phyloP scores from a whole-genome alignment of 2,113 vertebrate genomes.

The Phodopus roborovskii region DNA sequence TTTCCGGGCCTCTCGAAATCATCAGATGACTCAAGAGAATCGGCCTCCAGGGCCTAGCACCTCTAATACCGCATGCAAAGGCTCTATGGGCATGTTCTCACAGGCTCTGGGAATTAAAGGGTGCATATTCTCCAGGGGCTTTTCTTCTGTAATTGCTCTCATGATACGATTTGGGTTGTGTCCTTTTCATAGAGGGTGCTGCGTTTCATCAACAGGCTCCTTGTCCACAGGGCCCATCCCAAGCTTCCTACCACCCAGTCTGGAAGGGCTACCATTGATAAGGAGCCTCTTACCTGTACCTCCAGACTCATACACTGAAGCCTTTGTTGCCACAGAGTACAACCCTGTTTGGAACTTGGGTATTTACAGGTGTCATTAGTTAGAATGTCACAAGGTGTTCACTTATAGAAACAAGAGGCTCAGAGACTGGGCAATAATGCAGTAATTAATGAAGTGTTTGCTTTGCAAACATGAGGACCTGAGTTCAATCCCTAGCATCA shows the following conservation, averaged over 20 bases:
- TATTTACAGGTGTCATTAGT: not conserved
- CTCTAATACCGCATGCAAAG: not conserved
- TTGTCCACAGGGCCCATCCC: accelerated
- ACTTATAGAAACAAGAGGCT: not conserved
- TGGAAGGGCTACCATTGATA: too few species aligned
- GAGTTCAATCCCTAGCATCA: not conserved
- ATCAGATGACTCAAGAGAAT: not conserved
- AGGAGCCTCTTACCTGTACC: not conserved
- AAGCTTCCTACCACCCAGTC: not conserved
- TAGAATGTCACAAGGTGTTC: not conserved
- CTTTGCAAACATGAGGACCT: not conserved
- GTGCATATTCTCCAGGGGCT: not conserved
- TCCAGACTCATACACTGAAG: not conserved
- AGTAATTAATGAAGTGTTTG: not conserved
- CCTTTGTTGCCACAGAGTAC: not conserved
- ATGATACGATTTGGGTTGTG: not conserved
- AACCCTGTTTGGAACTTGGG: not conserved
- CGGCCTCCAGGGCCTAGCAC: not conserved
- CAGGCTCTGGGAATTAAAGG: not conserved
- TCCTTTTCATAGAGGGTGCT: not conserved
- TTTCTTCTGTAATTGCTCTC: not conserved
- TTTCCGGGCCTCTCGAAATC: not conserved
- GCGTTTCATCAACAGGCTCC: not conserved
- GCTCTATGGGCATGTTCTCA: not conserved
- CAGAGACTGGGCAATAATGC: not conserved